These are phyloP conservation scores for Metellina segmentata DNA, from an alignment of 2,888 invertebrate species.

Conservation along the genomic window DNA sequence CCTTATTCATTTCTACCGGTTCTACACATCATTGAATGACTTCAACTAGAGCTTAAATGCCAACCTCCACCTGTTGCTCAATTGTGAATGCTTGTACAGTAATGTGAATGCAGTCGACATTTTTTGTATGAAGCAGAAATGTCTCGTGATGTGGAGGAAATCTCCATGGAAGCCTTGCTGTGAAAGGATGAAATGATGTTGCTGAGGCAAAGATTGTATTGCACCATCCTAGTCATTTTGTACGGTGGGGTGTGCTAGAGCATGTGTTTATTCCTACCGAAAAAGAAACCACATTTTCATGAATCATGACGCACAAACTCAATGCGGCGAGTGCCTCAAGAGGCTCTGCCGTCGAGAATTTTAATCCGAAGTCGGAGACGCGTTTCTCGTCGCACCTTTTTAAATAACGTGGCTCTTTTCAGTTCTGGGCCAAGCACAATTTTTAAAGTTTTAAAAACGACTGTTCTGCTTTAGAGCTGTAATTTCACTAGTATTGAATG, in stretches of 20 bases:
- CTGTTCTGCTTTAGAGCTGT: not conserved
- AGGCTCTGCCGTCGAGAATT: constrained; percentile 11
- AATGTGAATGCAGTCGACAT: constrained; percentile 45
- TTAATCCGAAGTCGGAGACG: constrained; percentile 41
- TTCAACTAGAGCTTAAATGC: constrained; percentile 58
- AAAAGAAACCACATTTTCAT: constrained; percentile 44
- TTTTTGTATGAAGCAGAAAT: constrained; percentile 20
- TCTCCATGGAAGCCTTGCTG: constrained; percentile 55
- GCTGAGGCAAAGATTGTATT: not conserved
- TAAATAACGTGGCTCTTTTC: constrained; percentile 63
- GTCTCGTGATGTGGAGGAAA: constrained; percentile 45
- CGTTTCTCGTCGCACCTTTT: constrained; percentile 62
- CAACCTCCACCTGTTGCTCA: constrained; percentile 65
- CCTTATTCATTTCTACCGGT: too few relatives aligned
- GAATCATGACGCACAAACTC: constrained; percentile 70
- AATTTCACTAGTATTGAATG: not conserved
- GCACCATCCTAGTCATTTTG: constrained; percentile 73
- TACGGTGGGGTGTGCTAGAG: constrained; percentile 69
- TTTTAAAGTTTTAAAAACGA: constrained; percentile 52
- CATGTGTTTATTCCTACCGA: constrained; percentile 69
- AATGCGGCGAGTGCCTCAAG: not conserved
- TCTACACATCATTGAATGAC: not conserved
- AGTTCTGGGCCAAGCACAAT: constrained; percentile 71
- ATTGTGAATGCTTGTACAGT: constrained; percentile 53
- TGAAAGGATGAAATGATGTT: constrained; percentile 32